Evolutionary conservation across 2,113 vertebrate genomes (phyloP).

Genomic region (Elephantulus edwardii): DNA sequence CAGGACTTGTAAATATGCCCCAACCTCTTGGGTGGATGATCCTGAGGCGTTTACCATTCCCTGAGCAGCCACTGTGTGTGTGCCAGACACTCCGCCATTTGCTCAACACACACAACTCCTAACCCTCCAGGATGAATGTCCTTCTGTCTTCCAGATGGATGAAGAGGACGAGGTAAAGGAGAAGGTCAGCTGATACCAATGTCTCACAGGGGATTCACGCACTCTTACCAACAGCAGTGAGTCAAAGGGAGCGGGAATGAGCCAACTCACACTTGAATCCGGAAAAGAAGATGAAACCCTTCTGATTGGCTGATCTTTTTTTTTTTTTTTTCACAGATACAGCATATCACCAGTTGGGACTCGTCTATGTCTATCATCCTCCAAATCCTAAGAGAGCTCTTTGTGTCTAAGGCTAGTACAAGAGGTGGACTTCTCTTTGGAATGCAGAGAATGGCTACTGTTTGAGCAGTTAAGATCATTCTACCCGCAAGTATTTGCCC

Average conservation of each 20-base stretch:
- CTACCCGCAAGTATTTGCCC: neutral
- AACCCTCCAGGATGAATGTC: neutral
- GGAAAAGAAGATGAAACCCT: neutral
- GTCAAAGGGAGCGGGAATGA: neutral
- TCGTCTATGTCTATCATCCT: neutral
- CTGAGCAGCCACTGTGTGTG: neutral
- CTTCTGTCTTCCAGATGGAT: neutral
- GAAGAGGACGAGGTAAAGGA: neutral
- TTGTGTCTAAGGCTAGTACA: neutral
- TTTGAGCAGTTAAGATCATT: slow-evolving; percentile 15
- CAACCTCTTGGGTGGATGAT: neutral
- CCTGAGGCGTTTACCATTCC: neutral
- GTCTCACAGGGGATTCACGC: neutral
- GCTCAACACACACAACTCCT: neutral
- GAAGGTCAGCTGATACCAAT: neutral
- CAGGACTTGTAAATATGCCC: neutral
- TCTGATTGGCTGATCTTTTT: neutral
- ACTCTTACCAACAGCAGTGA: neutral
- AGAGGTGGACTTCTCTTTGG: neutral
- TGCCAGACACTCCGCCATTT: neutral
- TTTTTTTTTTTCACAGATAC: neutral
- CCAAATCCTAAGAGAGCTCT: neutral
- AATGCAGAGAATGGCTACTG: neutral
- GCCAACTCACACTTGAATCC: neutral
- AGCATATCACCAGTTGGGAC: neutral